Conservation (phyloP, 2,797 vertebrate species). For the Agapornis canus region DNA sequence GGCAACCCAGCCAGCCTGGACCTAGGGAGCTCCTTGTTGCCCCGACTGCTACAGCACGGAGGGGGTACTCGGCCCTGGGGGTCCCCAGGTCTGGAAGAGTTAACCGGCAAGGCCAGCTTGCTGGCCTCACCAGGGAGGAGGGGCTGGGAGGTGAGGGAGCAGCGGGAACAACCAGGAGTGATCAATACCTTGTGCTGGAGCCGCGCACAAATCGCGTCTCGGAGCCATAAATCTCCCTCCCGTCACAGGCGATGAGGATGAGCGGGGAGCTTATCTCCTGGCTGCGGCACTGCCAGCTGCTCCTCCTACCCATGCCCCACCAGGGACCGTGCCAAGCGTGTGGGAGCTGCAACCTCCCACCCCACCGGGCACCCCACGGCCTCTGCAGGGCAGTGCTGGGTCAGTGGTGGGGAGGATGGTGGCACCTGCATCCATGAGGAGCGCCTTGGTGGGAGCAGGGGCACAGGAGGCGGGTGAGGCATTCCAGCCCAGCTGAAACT, state of each 20-base stretch:
- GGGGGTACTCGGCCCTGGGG: rapidly evolving
- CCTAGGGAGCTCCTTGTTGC: neutral
- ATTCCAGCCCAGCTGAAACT: neutral
- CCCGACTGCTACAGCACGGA: neutral
- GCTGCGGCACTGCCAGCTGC: neutral
- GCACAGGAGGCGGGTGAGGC: rapidly evolving
- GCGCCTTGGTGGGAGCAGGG: rapidly evolving
- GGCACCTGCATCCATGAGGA: rapidly evolving
- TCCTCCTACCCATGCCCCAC: neutral
- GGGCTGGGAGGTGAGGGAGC: conserved; percentile 5
- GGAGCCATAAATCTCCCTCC: conserved; percentile 60
- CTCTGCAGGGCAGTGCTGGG: rapidly evolving
- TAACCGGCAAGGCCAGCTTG: neutral
- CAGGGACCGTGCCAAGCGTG: rapidly evolving
- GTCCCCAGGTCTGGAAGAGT: neutral
- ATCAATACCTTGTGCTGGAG: conserved; percentile 53
- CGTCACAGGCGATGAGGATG: conserved; percentile 41
- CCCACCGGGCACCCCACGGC: rapidly evolving
- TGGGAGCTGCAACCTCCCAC: neutral
- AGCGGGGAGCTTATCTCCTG: conserved; percentile 47
- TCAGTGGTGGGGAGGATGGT: neutral
- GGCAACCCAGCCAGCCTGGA: neutral
- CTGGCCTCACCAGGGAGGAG: neutral
- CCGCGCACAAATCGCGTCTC: conserved; percentile 28
- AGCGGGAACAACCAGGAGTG: conserved; percentile 13